A percentile compares a stretch with the other conserved stretches of the same genome.
Conservation (phyloP, 2,888 invertebrate species). For the Rapana venosa region DNA sequence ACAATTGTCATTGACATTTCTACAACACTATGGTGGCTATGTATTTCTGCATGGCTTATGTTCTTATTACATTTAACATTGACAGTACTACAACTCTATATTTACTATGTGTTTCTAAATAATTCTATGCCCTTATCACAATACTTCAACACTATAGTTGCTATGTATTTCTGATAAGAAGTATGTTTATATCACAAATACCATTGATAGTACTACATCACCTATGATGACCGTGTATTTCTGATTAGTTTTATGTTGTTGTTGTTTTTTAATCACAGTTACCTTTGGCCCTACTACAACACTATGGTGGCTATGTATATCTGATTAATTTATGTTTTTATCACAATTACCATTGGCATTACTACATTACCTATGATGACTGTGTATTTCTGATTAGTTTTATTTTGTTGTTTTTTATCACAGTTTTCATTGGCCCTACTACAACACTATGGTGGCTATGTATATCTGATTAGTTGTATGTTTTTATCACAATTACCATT, state of each 20-base stretch:
- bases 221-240: not conserved
- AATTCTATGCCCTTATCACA: not conserved
- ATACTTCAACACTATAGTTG: no score
- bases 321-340: not conserved
- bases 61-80: no score
- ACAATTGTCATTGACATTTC: no score
- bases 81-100: no score
- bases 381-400: no score
- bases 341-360: not conserved
- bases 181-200: no score
- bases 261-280: not conserved
- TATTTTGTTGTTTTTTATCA: no score
- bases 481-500: not conserved
- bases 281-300: not conserved
- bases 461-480: not conserved
- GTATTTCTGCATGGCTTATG: no score
- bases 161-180: no score
- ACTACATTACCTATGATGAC: no score
- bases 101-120: not conserved
- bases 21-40: no score
- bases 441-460: not conserved
- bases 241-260: not conserved
- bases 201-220: no score
- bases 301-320: not conserved
- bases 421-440: not conserved